Base-by-base conservation (phyloP, 1,140 invertebrate species). In the Leguminivora glycinivorella region DNA sequence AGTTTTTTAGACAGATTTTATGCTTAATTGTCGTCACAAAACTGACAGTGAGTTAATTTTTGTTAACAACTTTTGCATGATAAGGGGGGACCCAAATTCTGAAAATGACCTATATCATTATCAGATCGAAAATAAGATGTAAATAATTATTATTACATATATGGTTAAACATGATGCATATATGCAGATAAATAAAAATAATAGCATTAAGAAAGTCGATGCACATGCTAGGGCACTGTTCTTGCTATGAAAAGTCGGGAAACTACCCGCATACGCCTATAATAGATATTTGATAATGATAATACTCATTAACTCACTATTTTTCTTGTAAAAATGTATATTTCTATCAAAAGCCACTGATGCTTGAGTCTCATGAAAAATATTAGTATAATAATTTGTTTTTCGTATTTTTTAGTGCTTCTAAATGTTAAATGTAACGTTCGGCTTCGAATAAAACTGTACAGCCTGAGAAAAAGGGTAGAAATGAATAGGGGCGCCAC, bases 381-480 rank as follows among this genome's bases (percentile, higher is more conserved):
- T 6, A 43, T 43, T 22, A 52, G 7, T 22, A 52, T 52, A 52
- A 10, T 22, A 0, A 22, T 52, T 52, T 52, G 7, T 22, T 52
- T 47, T 47, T 22, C 9, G 7, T 22, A 22, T 52, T 22, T 52
- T 22, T 52, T n/a, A 52, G 7, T 22, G 47, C 47, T 52, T 52
- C n/a, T 52, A 22, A 52, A 22, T 52, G 19, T 52, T 52, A 6
- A 63, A 63, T 29, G 58, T 63, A 63, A 34, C 29, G 17, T 34
- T 63, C n/a, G 56, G 14, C 56, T 60, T 26, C n/a, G 5, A 29
- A 60, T 60, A 31, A 63, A 63, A 63, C 17, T 34, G 10, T 63
- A 17, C 19, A n/a, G n/a, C n/a, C n/a, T n/a, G n/a, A n/a, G n/a
- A n/a, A n/a, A n/a, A n/a, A n/a, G n/a, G n/a, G n/a, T n/a, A n/a